Base-by-base conservation (phyloP, 2,797 vertebrate species). In the Poecilia picta region DNA sequence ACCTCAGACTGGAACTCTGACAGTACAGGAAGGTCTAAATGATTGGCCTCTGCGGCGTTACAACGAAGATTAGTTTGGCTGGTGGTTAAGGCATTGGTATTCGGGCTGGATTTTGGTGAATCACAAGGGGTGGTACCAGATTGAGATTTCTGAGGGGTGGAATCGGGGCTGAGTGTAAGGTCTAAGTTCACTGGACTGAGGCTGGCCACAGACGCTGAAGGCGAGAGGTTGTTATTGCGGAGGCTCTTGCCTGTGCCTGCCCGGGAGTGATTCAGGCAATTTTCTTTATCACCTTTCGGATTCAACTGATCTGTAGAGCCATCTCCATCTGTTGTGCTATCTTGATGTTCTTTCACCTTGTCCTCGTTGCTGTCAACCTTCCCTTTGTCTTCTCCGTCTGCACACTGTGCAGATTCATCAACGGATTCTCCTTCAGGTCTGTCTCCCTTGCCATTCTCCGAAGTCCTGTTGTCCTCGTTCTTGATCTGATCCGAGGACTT, bases 1-100 rank as follows among this genome's bases (percentile, higher is more conserved):
- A 96, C 95, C 90, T 96, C 95, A 0, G 94, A 93, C 90, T 96
- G 96, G 81, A 96, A 96, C 89, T 96, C 96, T 0, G 95, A 94
- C 70, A 96, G 90, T 8, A 87, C 76, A 72, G 94, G 94, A 81
- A 93, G 85, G 73, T 94, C 94, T 59, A 87, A 82, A 80, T 86
- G 83, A 49, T 87, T 12, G 11, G 88, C 83, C 59, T 51, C 84
- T 70, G 76, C 74, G 72, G 84, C 83, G 59, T 82, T 86, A 83
- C 81, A 85, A 75, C 31, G 68, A 72, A 89, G 76, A 78, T 86
- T 88, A 80, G 81, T 89, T 86, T 90, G 90, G 88, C 90, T 92
- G 84, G 86, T 89, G 83, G 74, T 91, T 92, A 95, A 94, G 93
- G 94, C 91, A 91, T 90, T 92, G 83, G 88, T 89, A 79, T 79